Evolutionary conservation across 2,888 invertebrate genomes (phyloP).

Genomic region (Lepidochrysops patricia): DNA sequence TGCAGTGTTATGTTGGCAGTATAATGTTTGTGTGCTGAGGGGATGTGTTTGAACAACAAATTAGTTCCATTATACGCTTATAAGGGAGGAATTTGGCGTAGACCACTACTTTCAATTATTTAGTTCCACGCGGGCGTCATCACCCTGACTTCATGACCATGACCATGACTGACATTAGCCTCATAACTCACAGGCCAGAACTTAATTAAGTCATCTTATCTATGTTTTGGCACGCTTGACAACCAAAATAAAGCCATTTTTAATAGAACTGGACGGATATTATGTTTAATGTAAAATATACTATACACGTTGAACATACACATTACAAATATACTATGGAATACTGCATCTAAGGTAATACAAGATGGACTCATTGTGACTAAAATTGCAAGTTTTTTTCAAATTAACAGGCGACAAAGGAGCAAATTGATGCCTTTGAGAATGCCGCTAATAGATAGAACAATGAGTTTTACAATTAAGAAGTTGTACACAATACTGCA

Average conservation of each 20-base stretch:
- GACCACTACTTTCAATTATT: conserved; percentile 23
- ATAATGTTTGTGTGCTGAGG: conserved; percentile 55
- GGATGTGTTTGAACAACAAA: conserved; percentile 71
- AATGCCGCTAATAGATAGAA: conserved; percentile 36
- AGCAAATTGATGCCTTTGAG: conserved; percentile 11
- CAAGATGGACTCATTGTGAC: not conserved
- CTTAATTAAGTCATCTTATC: no score
- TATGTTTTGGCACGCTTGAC: no score
- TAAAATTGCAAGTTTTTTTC: not conserved
- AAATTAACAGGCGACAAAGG: not conserved
- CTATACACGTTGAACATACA: no score
- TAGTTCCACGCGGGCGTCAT: not conserved
- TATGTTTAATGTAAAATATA: no score
- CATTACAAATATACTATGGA: no score
- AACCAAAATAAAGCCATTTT: no score
- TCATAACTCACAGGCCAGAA: no score
- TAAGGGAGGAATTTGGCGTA: conserved; percentile 50
- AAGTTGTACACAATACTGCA: conserved; percentile 49
- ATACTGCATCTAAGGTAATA: not conserved
- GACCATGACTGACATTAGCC: not conserved
- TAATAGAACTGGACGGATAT: no score
- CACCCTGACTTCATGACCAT: no score
- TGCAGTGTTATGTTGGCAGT: conserved; percentile 28
- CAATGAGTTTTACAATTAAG: conserved; percentile 62
- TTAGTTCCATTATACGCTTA: conserved; percentile 70